Percentiles rank a stretch among this genome's conserved stretches.
phyloP scores from a whole-genome alignment of 2,113 vertebrate genomes.

The Gymnobelideus leadbeateri region DNA sequence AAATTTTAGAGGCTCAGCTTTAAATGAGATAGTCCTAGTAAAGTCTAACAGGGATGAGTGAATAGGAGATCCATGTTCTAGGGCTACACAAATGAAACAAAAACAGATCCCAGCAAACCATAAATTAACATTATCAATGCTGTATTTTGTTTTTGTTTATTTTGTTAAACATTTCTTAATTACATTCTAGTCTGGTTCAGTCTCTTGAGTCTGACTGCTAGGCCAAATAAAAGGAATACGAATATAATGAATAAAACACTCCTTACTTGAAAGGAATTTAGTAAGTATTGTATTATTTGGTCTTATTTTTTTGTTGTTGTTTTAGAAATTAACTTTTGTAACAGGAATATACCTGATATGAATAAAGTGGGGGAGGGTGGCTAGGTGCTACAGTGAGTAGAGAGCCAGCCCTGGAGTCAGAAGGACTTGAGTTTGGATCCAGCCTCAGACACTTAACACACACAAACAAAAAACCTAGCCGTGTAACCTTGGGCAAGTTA shows the following conservation, averaged over 20 bases:
- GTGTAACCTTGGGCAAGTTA: no score
- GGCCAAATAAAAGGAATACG: neutral
- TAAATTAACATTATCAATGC: neutral
- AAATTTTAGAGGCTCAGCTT: constrained; percentile 29
- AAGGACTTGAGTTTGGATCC: no score
- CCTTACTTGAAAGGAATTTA: neutral
- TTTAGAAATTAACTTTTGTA: neutral
- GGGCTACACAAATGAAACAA: neutral
- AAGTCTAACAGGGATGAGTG: neutral
- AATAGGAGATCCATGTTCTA: neutral
- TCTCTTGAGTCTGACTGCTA: neutral
- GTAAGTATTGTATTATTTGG: neutral
- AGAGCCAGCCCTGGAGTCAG: no score
- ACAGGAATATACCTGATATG: neutral
- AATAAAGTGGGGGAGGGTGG: neutral
- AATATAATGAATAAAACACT: neutral
- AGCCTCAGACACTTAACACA: no score
- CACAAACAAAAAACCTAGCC: no score
- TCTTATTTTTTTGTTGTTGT: neutral
- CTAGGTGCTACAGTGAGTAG: no score
- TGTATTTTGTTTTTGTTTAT: neutral
- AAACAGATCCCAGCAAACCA: neutral
- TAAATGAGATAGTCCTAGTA: constrained; percentile 32
- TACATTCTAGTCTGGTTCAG: neutral
- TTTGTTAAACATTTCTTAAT: neutral